Conservation (phyloP, 2,888 invertebrate genomes). For the Liodrosophila aerea region DNA sequence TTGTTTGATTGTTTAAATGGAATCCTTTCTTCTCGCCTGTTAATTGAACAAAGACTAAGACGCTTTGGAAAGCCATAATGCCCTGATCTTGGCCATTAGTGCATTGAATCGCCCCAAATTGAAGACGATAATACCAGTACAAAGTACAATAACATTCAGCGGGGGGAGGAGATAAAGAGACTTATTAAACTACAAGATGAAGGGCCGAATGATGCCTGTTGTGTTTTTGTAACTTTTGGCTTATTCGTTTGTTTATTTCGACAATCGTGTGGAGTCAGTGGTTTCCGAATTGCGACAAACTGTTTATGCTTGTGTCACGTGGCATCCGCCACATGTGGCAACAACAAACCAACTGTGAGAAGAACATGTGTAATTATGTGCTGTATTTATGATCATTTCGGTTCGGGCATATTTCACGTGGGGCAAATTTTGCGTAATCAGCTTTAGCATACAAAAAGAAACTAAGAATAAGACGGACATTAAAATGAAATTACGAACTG, state of each 20-base stretch:
- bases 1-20: conserved; percentile 55
- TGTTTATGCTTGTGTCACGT: conserved; percentile 72
- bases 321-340: conserved; percentile 70
- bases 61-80: conserved; percentile 15
- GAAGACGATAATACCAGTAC: conserved; percentile 12
- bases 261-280: conserved; percentile 45
- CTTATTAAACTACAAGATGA: conserved; percentile 1
- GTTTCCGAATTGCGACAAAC: conserved; percentile 32
- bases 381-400: conserved; percentile 4
- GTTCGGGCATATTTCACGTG: conserved; percentile 23
- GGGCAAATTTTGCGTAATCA: conserved; percentile 64
- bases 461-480: not conserved
- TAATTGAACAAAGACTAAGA: conserved; percentile 44
- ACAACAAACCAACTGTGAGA: conserved; percentile 5
- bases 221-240: conserved; percentile 41
- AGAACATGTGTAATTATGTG: conserved; percentile 9
- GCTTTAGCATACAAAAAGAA: conserved; percentile 34
- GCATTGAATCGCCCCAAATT: conserved; percentile 28
- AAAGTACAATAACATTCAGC: conserved; percentile 10
- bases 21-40: conserved; percentile 47
- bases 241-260: conserved; percentile 58
- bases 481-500: conserved; percentile 47
- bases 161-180: not conserved
- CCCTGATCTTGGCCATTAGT: conserved; percentile 60
- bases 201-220: conserved; percentile 7